Evolutionary conservation across 1,140 invertebrate genomes (phyloP).

Genomic region (Ceratina japonica): DNA sequence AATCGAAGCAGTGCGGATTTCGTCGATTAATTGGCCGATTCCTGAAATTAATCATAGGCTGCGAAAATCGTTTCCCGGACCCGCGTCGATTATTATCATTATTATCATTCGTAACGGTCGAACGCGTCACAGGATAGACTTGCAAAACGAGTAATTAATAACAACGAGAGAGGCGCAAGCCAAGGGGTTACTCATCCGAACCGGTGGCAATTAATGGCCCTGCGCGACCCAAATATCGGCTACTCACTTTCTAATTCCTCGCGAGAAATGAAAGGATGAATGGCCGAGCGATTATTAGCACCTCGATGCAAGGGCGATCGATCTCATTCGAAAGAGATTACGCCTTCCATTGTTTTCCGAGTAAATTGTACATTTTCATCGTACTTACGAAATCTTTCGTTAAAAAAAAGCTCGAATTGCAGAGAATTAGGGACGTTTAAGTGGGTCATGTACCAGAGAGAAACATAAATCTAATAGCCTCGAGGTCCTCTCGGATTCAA

Average conservation of each 20-base stretch:
- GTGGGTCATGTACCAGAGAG: too few species aligned
- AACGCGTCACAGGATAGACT: constrained; percentile 6
- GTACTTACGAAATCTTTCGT: constrained; percentile 8
- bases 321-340: constrained; percentile 34
- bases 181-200: constrained; percentile 22
- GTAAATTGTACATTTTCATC: too few species aligned
- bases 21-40: not conserved
- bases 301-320: not conserved
- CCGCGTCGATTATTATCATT: too few species aligned
- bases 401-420: not conserved
- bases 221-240: constrained; percentile 51
- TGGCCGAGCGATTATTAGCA: constrained; percentile 46
- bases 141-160: constrained; percentile 12
- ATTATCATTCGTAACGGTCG: constrained; percentile 1
- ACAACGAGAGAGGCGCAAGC: constrained; percentile 1
- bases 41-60: not conserved
- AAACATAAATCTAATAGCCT: too few species aligned
- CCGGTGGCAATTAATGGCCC: constrained; percentile 48
- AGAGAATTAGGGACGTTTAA: too few species aligned
- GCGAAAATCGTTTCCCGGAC: not conserved
- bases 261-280: constrained; percentile 32
- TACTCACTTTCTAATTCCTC: constrained; percentile 60
- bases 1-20: not conserved
- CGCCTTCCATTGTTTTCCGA: constrained; percentile 36
- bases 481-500: too few species aligned